Evolutionary conservation across 2,888 invertebrate genomes (phyloP).

Genomic region (Tipula confusa): DNA sequence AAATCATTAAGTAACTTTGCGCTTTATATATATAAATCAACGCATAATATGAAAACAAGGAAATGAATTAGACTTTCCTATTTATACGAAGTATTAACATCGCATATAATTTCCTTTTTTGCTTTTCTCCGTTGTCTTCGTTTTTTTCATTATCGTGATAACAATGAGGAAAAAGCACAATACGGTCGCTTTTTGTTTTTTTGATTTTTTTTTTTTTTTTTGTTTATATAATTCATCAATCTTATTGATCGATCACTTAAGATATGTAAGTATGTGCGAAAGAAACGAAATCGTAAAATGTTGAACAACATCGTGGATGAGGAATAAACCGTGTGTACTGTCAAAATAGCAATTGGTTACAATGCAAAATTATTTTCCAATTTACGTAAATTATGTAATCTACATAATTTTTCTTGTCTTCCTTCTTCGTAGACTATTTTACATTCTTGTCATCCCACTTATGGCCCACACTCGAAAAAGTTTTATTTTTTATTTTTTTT

Average conservation of each 20-base stretch:
- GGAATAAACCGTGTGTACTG: neutral
- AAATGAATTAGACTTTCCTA: neutral
- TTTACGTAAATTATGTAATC: neutral
- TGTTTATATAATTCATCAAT: neutral
- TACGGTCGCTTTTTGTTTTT: too few species aligned
- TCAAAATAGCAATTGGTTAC: neutral
- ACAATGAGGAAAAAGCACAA: neutral
- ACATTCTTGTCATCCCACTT: too few species aligned
- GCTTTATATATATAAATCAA: neutral
- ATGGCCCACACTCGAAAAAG: too few species aligned
- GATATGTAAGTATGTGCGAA: neutral
- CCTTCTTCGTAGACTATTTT: too few species aligned
- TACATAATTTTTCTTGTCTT: neutral
- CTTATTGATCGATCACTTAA: slow-evolving; percentile 12
- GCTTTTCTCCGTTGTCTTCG: neutral
- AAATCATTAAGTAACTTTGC: neutral
- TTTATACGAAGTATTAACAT: neutral
- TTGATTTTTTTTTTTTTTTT: too few species aligned
- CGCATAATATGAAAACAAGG: neutral
- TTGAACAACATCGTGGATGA: neutral
- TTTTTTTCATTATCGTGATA: neutral
- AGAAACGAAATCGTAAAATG: neutral
- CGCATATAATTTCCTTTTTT: neutral
- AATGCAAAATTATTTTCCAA: slow-evolving; percentile 12
- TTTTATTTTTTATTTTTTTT: neutral